Base-by-base conservation (phyloP, 2,797 vertebrate genomes). In the Morelia viridis region DNA sequence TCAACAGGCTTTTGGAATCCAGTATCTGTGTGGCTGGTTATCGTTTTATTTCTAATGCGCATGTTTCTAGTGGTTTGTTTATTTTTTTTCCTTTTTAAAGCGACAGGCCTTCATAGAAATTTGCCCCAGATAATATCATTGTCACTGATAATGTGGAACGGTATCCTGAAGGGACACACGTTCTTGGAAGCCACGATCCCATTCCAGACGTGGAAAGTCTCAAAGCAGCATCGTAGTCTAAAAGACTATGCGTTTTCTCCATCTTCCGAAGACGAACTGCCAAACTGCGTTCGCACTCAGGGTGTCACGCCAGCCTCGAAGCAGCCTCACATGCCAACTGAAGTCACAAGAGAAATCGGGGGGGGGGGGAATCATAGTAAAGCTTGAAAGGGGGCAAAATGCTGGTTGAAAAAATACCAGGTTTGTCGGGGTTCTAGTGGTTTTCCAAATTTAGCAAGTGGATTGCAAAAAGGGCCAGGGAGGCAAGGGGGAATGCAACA, bases 41-140 rank as follows among this genome's bases (percentile, higher is more conserved):
- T 60, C 90, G 91, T 89, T 58, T 50, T 53, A 22, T 56, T 94
- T 94, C 93, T 84, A 83, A 85, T 4, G 3, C 5, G 11, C 24
- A 35, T 90, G 88, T 95, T 94, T 95, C 94, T 97, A 98, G 97
- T 97, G 97, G 97, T 98, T 98, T 94, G 28, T 8, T 13, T 85
- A 17, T 17, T n/a, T 28, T 85, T 8, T 17, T 26, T 12, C 22
- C 10, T 13, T 12, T 12, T 95, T 95, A 88, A 46, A 41, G 56
- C 94, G 94, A 95, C 94, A 88, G 94, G 93, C 93, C 94, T 95
- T 91, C 91, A 88, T 93, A 94, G 91, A 96, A 92, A 62, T 88
- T 95, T 93, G 94, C 94, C 95, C 95, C 95, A 53, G 93, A 95
- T 28, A 31, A 71, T 41, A 95, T 94, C 95, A 95, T 92, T 71